Conservation (phyloP, 2,888 invertebrate genomes). For the Drosophila anomelani region DNA sequence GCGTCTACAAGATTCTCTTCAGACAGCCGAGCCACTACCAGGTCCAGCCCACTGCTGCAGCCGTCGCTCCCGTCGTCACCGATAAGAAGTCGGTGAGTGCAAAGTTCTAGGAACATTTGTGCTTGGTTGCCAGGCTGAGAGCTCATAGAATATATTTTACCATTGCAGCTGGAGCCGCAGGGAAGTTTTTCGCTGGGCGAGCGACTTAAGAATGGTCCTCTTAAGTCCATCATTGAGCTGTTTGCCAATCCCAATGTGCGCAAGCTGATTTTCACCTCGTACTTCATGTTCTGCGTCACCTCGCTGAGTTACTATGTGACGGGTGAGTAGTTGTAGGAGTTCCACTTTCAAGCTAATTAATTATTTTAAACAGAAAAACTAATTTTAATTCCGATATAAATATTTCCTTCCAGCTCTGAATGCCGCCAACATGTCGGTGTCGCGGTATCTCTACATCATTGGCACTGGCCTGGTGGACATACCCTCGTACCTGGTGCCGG, state of each 20-base stretch:
- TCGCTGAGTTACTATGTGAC: conserved; percentile 84
- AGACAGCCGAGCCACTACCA: conserved; percentile 81
- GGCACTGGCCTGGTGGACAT: conserved; percentile 86
- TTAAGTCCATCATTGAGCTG: conserved; percentile 82
- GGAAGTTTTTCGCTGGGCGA: conserved; percentile 57
- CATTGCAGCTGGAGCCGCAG: conserved; percentile 62
- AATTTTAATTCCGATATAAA: background rate
- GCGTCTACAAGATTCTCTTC: conserved; percentile 84
- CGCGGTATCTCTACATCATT: conserved; percentile 85
- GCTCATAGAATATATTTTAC: background rate
- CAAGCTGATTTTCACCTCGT: conserved; percentile 83
- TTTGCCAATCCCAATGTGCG: conserved; percentile 81
- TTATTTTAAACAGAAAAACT: background rate
- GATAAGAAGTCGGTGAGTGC: conserved; percentile 77
- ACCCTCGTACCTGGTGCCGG: conserved; percentile 86
- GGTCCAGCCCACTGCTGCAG: conserved; percentile 57
- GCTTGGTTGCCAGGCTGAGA: conserved; percentile 16
- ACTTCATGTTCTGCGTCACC: conserved; percentile 84
- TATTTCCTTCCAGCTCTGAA: conserved; percentile 84
- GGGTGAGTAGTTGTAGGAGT: conserved; percentile 62
- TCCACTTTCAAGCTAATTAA: background rate
- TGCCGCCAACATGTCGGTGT: conserved; percentile 85
- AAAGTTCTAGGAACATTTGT: conserved; percentile 10
- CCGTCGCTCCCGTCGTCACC: conserved; percentile 54
- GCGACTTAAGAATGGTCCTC: conserved; percentile 80